Base-by-base conservation (phyloP, 2,888 invertebrate species). In the Zonitis immaculata region DNA sequence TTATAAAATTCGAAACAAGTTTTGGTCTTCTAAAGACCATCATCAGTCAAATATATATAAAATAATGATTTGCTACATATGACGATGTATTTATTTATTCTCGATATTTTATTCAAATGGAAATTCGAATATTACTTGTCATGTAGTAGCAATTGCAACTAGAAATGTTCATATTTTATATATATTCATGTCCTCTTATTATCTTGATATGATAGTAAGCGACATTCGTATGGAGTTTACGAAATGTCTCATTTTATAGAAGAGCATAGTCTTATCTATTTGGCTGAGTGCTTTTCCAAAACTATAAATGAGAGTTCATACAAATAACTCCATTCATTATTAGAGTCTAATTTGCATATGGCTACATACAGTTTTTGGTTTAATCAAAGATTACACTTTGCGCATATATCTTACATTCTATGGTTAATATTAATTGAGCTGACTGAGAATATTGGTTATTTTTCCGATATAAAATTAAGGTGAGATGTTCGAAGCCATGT, bases 401-500 rank as follows among this genome's bases (percentile, higher is more conserved):
- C n/a, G n/a, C n/a, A n/a, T n/a, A n/a, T n/a, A n/a, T n/a, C n/a
- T n/a, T n/a, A n/a, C n/a, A n/a, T n/a, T n/a, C n/a, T n/a, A n/a
- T 55, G 42, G 49, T 55, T 48, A 45, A 44, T 27, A 45, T 32
- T 44, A 48, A 46, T 32, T n/a, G n/a, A n/a, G 39, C 45, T 44
- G 47, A 51, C 54, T 30, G 18, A 35, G 39, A 51, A 47, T 54
- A 51, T 44, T 51, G 44, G 54, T 42, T 43, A 51, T 35, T 48
- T n/a, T n/a, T n/a, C n/a, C n/a, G n/a, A n/a, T n/a, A n/a, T n/a
- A n/a, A 52, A 30, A 52, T 47, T 42, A 49, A 56, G 56, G 56
- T 56, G 56, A 56, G 56, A 56, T 56, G 52, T 56, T 52, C 49
- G 50, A 6, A 52, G 56, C 32, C 56, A 66, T 66, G 66, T 67